Evolutionary conservation across 64 coral and sea anemone species (phyloP), one percentile per base, ranked within the genome.

Genomic region (Porites australiensis): DNA sequence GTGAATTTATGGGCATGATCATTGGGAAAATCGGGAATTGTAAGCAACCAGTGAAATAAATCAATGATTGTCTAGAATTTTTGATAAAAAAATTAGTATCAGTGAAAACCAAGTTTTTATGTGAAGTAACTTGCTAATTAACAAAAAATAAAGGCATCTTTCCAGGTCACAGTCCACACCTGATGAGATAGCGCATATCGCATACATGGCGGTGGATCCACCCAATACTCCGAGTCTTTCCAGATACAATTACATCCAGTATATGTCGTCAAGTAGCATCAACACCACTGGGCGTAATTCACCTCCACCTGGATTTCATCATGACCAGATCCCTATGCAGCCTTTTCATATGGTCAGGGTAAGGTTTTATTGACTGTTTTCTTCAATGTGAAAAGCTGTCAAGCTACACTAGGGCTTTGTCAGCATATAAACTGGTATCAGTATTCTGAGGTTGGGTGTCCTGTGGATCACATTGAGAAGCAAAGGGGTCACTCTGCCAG

Each of bases 271-370:
- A 8, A 99, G 80, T 64, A 89, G 90, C 60, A 93, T 99, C 52
- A 54, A 78, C 52, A 90, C 92, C 53, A 91, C 83, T 59, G 94
- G 94, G 12, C 81, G 98, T 20, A 92, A 99, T 64, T 99, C 98
- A 13, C 98, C 98, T 3, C 98, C 98, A 2, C 98, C 98, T 45
- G 98, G 98, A 69, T 99, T 99, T 55, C 94, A 96, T 46, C 98
- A 92, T 51, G 98, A 99, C 13, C 90, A 94, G 49, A 86, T 91
- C 4, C 94, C 98, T n/a, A 60, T 59, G 54, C 93, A 86, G 70
- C 91, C 81, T 88, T 89, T 91, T 54, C 98, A 91, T 72, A 91
- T 96, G 58, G 89, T 94, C 82, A 96, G 86, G 80, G 81, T 84
- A 68, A 84, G 81, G 18, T 67, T 16, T 52, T 2, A 44, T 68